These are phyloP conservation scores for Vollenhovia emeryi DNA, from an alignment of 1,140 invertebrate genomes.

Conservation along the genomic window DNA sequence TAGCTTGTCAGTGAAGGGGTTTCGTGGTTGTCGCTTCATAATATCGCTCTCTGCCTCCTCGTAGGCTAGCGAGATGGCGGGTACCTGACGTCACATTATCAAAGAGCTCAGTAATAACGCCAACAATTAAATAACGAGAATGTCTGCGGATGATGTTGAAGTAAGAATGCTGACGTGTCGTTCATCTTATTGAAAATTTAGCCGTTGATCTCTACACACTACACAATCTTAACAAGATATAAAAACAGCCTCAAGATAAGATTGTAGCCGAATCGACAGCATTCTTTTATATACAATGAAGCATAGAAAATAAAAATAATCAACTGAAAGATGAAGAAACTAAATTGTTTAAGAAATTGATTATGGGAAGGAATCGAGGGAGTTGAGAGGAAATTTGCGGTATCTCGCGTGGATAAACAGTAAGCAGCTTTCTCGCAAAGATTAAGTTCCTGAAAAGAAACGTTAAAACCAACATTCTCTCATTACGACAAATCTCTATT, in stretches of 20 bases:
- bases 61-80: conserved; percentile 99
- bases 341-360: conserved; percentile 52
- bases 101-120: conserved; percentile 82
- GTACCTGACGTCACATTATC: conserved; percentile 91
- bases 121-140: conserved; percentile 74
- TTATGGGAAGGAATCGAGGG: neutral
- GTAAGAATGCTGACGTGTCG: conserved; percentile 62
- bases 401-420: conserved; percentile 11
- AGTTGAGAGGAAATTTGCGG: conserved; percentile 20
- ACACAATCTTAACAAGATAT: neutral
- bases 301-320: conserved; percentile 62
- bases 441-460: conserved; percentile 20
- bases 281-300: conserved; percentile 66
- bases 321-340: conserved; percentile 67
- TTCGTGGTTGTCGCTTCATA: conserved; percentile 99
- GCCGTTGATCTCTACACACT: neutral
- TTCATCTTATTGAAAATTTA: neutral
- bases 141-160: conserved; percentile 56
- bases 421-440: conserved; percentile 8
- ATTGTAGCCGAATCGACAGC: conserved; percentile 33
- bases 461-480: neutral
- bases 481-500: neutral
- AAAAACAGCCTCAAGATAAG: neutral
- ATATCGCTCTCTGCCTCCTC: conserved; percentile 99
- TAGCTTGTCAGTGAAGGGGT: conserved; percentile 93